phyloP scores from a whole-genome alignment of 2,797 vertebrate genomes.

The Vespertilio murinus region DNA sequence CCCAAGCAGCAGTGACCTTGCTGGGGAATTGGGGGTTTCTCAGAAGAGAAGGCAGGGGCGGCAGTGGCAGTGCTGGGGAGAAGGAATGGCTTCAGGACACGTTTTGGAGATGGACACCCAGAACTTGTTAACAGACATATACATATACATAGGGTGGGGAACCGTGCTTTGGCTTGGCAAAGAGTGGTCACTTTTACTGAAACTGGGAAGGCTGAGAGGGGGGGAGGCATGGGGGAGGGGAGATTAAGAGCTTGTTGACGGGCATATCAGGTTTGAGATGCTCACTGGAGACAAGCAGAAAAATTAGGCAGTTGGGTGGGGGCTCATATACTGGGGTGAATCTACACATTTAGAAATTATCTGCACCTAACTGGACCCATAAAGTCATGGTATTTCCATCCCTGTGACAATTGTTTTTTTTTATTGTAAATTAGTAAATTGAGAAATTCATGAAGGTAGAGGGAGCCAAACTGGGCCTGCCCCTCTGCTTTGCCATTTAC shows the following conservation, averaged over 20 bases:
- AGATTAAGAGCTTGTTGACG: not conserved
- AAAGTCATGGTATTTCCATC: not conserved
- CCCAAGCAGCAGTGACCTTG: not conserved
- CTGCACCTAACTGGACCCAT: not conserved
- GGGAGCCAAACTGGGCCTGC: not conserved
- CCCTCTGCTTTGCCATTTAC: not conserved
- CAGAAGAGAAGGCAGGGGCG: not conserved
- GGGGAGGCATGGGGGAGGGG: too few relatives aligned
- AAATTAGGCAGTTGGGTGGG: not conserved
- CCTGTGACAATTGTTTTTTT: not conserved
- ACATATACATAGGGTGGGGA: not conserved
- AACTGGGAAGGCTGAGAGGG: not conserved
- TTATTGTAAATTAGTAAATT: constrained; percentile 22
- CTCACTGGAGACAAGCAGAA: not conserved
- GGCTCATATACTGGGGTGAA: not conserved
- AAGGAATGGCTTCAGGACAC: not conserved
- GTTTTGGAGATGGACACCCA: not conserved
- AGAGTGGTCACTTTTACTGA: not conserved
- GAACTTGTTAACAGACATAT: not conserved
- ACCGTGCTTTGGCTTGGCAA: not conserved
- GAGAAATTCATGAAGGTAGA: not conserved
- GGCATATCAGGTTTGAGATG: not conserved
- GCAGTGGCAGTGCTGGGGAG: not conserved
- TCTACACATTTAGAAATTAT: not conserved
- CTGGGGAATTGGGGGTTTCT: not conserved